A percentile compares a stretch with the other conserved stretches of the same genome.
Evolutionary conservation across 1,140 invertebrate species (phyloP).

Genomic region (Bombyx mori): ASM3026992v2 NC_085107.1:8245501-8246000

Average conservation of each 20-base stretch:
- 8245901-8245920: conserved; percentile 18
- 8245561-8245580: too few relatives aligned
- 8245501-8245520: conserved; percentile 61
- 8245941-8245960: conserved; percentile 22
- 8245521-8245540: conserved; percentile 5
- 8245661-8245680: conserved; percentile 9
- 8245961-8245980: conserved; percentile 23
- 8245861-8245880: conserved; percentile 3
- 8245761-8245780: conserved; percentile 22
- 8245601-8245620: too few relatives aligned
- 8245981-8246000: conserved; percentile 22
- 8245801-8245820: neutral
- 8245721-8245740: conserved; percentile 20
- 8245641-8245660: conserved; percentile 4
- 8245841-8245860: conserved; percentile 3
- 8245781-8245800: neutral
- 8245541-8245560: too few relatives aligned
- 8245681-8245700: conserved; percentile 10
- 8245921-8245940: conserved; percentile 26
- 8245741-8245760: conserved; percentile 18
- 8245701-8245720: conserved; percentile 11
- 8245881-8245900: conserved; percentile 21
- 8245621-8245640: too few relatives aligned
- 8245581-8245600: too few relatives aligned
- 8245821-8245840: neutral